Evolutionary conservation across 1,140 invertebrate genomes (phyloP), one percentile per base, ranked within the genome.

Genomic region (Ephestia elutella): DNA sequence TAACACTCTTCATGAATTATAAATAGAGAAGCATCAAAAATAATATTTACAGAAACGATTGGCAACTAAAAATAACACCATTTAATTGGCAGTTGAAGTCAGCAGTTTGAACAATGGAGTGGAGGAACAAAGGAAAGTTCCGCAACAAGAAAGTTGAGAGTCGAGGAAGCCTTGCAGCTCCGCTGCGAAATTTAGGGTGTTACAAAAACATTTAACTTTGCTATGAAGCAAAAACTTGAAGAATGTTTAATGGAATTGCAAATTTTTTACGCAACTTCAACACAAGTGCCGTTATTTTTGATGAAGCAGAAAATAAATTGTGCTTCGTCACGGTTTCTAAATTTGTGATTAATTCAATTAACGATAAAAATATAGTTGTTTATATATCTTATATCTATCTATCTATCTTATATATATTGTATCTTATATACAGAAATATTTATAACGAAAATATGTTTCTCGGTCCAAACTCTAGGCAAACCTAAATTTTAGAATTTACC

Each of bases 181-280:
- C 17, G 30, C 53, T 49, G 35, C 38, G 54, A 56, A 60, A 56
- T 50, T 55, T 49, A 49, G 11, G 54, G 38, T 44, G 53, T 60
- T 55, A 55, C 49, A 57, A 57, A 59, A 59, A 54, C 15, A 53
- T 51, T 51, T 21, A 59, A 59, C 57, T 59, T 54, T 35, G 38
- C 38, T 15, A 7, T 5, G 15, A 25, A 58, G 57, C 17, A 19
- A 58, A 18, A 59, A 35, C 18, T 59, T 54, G 8, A 15, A 18
- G 20, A 54, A 54, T 35, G 57, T 48, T 54, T 35, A 59, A 59
- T 59, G 51, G 51, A 59, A 44, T 44, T 44, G 38, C 38, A 15
- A 44, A 44, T 15, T 44, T 44, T 44, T 44, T 44, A 44, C 13
- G 38, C 38, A 44, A 44, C n/a, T 44, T 5, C 13, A 15, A 44